Conservation (phyloP, 2,113 vertebrate species). For the Amia ocellicauda region DNA sequence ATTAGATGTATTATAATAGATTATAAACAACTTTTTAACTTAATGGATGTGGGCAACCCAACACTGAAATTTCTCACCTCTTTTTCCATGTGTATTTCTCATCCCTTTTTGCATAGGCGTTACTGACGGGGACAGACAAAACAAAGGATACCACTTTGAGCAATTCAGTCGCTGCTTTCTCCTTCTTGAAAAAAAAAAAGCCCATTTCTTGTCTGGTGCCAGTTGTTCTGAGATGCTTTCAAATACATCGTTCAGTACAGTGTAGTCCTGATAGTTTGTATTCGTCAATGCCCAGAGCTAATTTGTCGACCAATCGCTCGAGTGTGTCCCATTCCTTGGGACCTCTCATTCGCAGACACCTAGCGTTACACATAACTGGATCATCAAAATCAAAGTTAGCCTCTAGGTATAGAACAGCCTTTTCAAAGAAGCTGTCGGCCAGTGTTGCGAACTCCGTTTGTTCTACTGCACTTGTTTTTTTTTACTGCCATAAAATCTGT, state of each 20-base stretch:
- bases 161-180: neutral
- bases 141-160: neutral
- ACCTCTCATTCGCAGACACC: neutral
- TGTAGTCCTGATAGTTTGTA: neutral
- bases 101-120: no score
- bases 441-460: no score
- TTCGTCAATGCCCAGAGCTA: neutral
- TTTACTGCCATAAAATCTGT: constrained; percentile 7
- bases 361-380: neutral
- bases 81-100: no score
- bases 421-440: no score
- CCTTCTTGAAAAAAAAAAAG: neutral
- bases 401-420: neutral
- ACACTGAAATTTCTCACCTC: no score
- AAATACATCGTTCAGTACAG: neutral
- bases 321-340: neutral
- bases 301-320: neutral
- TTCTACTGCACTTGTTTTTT: neutral
- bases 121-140: no score
- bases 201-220: constrained; percentile 6
- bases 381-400: constrained; percentile 2
- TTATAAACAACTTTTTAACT: no score
- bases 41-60: no score
- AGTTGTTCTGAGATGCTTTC: neutral
- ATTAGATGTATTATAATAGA: no score